Conservation (phyloP, 2,797 vertebrate genomes). For the Xyrichtys novacula region DNA sequence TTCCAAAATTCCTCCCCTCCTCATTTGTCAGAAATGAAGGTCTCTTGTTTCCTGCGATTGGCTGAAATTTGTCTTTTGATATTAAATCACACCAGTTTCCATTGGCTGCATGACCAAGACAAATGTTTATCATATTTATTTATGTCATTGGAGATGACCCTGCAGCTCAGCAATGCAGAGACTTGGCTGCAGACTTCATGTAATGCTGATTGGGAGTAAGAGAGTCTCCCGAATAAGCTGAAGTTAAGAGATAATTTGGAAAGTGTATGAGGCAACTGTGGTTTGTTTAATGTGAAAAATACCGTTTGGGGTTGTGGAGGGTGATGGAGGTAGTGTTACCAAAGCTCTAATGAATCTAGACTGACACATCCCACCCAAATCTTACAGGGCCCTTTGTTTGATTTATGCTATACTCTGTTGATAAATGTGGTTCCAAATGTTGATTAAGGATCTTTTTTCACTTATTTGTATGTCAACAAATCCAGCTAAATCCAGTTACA, state of each 20-base stretch:
- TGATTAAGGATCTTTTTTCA: slow-evolving; percentile 83
- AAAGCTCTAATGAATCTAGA: slow-evolving; percentile 77
- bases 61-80: slow-evolving; percentile 85
- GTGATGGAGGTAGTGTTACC: slow-evolving; percentile 78
- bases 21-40: slow-evolving; percentile 86
- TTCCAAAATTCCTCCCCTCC: slow-evolving; percentile 81
- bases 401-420: slow-evolving; percentile 74
- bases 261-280: slow-evolving; percentile 81
- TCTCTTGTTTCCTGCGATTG: slow-evolving; percentile 82
- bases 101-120: slow-evolving; percentile 80
- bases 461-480: slow-evolving; percentile 86
- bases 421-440: slow-evolving; percentile 83
- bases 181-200: slow-evolving; percentile 68
- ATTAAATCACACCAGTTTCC: slow-evolving; percentile 83
- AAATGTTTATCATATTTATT: slow-evolving; percentile 86
- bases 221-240: slow-evolving; percentile 79
- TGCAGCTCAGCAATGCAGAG: slow-evolving; percentile 64
- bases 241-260: slow-evolving; percentile 80
- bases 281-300: slow-evolving; percentile 81
- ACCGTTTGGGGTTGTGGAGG: slow-evolving; percentile 66
- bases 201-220: slow-evolving; percentile 80
- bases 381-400: slow-evolving; percentile 65
- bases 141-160: slow-evolving; percentile 82
- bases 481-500: slow-evolving; percentile 77
- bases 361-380: slow-evolving; percentile 82